Evolutionary conservation across 2,888 invertebrate genomes (phyloP).

Genomic region (Elegia similella): DNA sequence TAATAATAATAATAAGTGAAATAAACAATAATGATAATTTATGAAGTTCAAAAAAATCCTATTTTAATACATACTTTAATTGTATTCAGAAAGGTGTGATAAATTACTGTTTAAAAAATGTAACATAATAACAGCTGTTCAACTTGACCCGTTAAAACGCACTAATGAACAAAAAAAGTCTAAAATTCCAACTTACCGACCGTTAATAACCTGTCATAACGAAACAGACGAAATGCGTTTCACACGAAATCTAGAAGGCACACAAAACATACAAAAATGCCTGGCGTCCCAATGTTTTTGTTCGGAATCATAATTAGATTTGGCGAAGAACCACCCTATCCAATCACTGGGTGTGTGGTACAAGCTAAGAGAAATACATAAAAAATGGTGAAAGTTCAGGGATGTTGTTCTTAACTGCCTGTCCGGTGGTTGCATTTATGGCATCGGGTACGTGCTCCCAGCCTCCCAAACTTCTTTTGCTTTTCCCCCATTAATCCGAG

Average conservation of each 20-base stretch:
- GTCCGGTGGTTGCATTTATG: no score
- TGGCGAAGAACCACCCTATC: conserved; percentile 68
- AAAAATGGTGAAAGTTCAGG: no score
- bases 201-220: conserved; percentile 37
- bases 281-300: conserved; percentile 52
- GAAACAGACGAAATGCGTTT: conserved; percentile 34
- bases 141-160: background rate
- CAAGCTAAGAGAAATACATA: conserved; percentile 28
- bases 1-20: no score
- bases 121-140: background rate
- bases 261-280: conserved; percentile 63
- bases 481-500: no score
- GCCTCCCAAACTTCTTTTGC: no score
- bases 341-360: conserved; percentile 39
- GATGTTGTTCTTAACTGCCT: no score
- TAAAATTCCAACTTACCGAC: conserved; percentile 17
- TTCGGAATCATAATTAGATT: conserved; percentile 75
- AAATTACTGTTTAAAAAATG: background rate
- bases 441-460: no score
- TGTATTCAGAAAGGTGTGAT: background rate
- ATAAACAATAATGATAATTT: background rate
- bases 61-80: no score
- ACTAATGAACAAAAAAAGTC: conserved; percentile 7
- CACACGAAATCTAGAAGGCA: conserved; percentile 46
- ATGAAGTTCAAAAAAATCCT: no score